phyloP scores from a whole-genome alignment of 2,888 invertebrate species.

The Eupelmus urozonus region DNA sequence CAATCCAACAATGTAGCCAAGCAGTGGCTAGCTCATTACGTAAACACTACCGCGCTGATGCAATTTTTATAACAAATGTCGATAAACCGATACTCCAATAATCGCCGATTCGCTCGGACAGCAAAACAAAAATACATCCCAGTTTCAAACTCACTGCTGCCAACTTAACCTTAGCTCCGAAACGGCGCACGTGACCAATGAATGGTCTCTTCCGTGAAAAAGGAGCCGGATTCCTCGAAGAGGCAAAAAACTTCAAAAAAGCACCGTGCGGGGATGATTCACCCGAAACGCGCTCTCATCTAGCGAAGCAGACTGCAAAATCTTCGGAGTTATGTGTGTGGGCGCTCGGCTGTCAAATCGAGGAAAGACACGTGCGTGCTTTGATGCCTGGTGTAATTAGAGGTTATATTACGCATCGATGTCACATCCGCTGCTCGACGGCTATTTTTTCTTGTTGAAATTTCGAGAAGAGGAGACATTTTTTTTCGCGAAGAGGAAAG shows the following conservation, averaged over 20 bases:
- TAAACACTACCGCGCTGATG: no score
- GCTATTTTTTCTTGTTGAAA: background rate
- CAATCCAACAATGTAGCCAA: no score
- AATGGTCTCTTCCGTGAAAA: slow-evolving; percentile 13
- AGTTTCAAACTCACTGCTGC: slow-evolving; percentile 37
- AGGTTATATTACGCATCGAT: slow-evolving; percentile 35
- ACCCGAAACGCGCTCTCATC: background rate
- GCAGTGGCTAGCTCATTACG: no score
- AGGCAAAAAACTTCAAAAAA: background rate
- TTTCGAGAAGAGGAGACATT: slow-evolving; percentile 8
- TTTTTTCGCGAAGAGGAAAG: background rate
- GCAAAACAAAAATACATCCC: background rate
- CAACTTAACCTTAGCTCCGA: no score
- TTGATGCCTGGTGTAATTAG: slow-evolving; percentile 1
- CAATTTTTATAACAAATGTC: no score
- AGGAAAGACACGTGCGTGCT: background rate
- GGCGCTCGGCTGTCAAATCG: no score
- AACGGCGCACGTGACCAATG: slow-evolving; percentile 39
- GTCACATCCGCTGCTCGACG: slow-evolving; percentile 16
- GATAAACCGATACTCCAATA: background rate
- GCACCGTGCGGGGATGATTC: background rate
- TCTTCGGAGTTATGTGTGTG: no score
- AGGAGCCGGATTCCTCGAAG: slow-evolving; percentile 9
- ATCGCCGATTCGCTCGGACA: no score
- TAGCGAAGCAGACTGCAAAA: no score